Base-by-base conservation (phyloP, 2,888 invertebrate species). In the Trichogramma dendrolimi region DNA sequence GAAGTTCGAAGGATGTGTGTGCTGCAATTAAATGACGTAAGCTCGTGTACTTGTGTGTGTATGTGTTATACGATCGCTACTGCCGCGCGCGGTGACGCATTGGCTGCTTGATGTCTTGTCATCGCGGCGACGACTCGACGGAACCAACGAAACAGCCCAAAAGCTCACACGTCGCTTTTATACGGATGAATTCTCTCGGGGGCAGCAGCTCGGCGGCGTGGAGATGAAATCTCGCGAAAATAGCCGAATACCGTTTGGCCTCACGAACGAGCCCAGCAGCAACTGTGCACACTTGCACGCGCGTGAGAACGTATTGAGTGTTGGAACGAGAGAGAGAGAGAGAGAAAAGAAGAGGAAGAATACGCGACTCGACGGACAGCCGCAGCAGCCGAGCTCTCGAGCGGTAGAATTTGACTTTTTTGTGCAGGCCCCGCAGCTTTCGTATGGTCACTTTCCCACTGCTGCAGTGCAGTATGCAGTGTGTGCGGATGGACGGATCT, bases 261-360 rank as follows among this genome's bases (percentile, higher is more conserved):
- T n/a, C 11, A 6, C 7, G 11, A 48, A n/a, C n/a, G 7, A 48
- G 10, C 6, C 11, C 53, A 50, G 42, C 53, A 44, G 46, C 55
- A 41, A 14, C 7, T 44, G 10, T 44, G 44, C 10, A 44, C 10
- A 44, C 10, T 8, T 10, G 44, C 10, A 44, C 44, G 27, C 59
- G 55, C 63, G 63, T 63, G 63, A 63, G 60, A 63, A 63, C 60
- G 63, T 63, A 63, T 63, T 63, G 51, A 63, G 63, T 63, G 63
- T 53, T 43, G 62, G 38, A 14, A 4, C 42, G 53, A n/a, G 10
- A 56, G 47, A 2, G 43, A 11, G 10, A 39, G 46, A 46, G 8
- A 39, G 48, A 56, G 49, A 43, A 38, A 50, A 11, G 42, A n/a
- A 43, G 50, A 48, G 10, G 41, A 47, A n/a, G 44, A 43, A 48